These are phyloP conservation scores for Thunnus albacares DNA, from an alignment of 2,797 vertebrate species.

Conservation along the genomic window DNA sequence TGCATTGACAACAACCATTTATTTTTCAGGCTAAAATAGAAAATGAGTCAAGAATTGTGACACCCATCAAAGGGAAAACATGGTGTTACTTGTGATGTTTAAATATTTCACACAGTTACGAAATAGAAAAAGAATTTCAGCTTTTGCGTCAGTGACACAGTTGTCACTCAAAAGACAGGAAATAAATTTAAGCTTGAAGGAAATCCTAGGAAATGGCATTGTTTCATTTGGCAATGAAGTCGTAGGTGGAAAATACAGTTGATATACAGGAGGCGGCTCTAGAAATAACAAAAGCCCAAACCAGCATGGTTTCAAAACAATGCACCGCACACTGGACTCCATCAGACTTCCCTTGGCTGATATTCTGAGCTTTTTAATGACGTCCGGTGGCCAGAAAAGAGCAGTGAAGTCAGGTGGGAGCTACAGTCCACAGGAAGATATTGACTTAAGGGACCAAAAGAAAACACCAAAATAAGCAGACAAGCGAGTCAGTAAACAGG, in stretches of 20 bases:
- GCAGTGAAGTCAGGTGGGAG: slow-evolving; percentile 67
- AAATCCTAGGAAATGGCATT: slow-evolving; percentile 79
- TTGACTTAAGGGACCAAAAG: slow-evolving; percentile 80
- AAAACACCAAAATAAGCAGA: slow-evolving; percentile 84
- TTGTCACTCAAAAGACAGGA: slow-evolving; percentile 51
- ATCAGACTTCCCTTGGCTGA: slow-evolving; percentile 81
- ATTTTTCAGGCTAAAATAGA: background rate
- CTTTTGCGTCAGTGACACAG: slow-evolving; percentile 48
- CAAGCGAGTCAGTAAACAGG: slow-evolving; percentile 83
- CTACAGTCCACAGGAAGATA: slow-evolving; percentile 76
- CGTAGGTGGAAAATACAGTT: slow-evolving; percentile 68
- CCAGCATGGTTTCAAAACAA: slow-evolving; percentile 79
- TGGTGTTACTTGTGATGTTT: slow-evolving; percentile 26
- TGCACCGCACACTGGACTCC: slow-evolving; percentile 71
- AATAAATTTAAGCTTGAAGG: slow-evolving; percentile 67
- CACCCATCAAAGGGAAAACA: slow-evolving; percentile 1
- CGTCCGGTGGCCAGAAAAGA: slow-evolving; percentile 71
- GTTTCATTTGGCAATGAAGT: slow-evolving; percentile 75
- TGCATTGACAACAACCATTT: background rate
- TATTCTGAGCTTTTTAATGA: slow-evolving; percentile 84
- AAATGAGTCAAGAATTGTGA: background rate
- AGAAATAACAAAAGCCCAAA: slow-evolving; percentile 80
- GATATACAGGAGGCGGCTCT: slow-evolving; percentile 69
- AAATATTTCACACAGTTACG: slow-evolving; percentile 5
- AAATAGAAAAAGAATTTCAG: slow-evolving; percentile 41